Base-by-base conservation (phyloP, 2,888 invertebrate species). In the Leptinotarsa rubiginosa region DNA sequence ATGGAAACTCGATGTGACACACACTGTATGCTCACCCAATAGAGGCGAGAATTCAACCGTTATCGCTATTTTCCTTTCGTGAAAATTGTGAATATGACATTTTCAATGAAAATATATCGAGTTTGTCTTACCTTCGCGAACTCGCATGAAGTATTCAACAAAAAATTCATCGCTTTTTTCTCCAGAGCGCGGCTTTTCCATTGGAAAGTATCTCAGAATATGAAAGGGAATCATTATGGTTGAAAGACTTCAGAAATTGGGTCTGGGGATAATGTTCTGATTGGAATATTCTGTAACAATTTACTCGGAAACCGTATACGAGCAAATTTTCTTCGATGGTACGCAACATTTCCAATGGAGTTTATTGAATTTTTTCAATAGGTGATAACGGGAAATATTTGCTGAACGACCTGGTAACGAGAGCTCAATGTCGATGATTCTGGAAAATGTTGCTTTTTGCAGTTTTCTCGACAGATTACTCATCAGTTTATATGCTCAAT, bases 231-330 rank as follows among this genome's bases (percentile, higher is more conserved):
- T 62, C 62, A 62, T 62, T 31, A 62, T 62, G 62, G 62, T 62
- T 62, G 62, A 62, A n/a, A 62, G 62, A 62, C 15, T 62, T 10
- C 62, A 41, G 62, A 62, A 62, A 62, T 62, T 62, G 62, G n/a
- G 41, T 62, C 12, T 31, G 62, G 4, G 62, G 62, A 62, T 62
- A 62, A 62, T 62, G 25, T 62, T 62, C 10, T 41, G 31, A 62
- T 62, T 62, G 62, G n/a, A 31, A 62, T 41, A 62, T 62, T 41
- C n/a, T 4, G 7, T n/a, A 31, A 62, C n/a, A 62, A 62, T 31
- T 62, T 31, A 41, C 7, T 41, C 41, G 62, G 62, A 62, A 62
- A 62, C 7, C 62, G 20, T 20, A 56, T 20, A 20, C 22, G 56
- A 12, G 56, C 15, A 22, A 22, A 22, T 56, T 56, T 56, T 22